Evolutionary conservation across 1,140 invertebrate genomes (phyloP).

Genomic region (Pachypeltis micranthus): DNA sequence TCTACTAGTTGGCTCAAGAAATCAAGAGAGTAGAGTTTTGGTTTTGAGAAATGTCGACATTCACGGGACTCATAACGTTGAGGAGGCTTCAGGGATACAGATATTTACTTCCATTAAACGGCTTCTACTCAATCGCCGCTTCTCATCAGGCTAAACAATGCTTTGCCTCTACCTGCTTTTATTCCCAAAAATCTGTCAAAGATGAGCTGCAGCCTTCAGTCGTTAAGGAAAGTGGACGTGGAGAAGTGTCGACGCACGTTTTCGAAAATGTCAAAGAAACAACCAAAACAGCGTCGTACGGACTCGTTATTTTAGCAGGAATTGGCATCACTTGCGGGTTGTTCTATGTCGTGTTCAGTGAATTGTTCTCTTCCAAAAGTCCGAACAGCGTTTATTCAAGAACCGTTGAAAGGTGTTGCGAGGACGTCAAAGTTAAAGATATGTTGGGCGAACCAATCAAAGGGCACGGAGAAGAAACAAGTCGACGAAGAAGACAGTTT

Average conservation of each 20-base stretch:
- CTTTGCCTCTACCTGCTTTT: too few species aligned
- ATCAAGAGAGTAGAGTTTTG: too few species aligned
- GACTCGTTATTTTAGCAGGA: constrained; percentile 65
- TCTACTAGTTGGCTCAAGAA: too few species aligned
- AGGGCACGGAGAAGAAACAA: constrained; percentile 72
- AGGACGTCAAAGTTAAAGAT: constrained; percentile 57
- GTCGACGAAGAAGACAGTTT: constrained; percentile 55
- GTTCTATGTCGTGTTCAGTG: constrained; percentile 68
- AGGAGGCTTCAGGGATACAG: too few species aligned
- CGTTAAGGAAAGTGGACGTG: constrained; percentile 33
- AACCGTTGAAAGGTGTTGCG: constrained; percentile 58
- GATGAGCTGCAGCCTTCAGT: too few species aligned
- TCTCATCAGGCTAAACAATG: too few species aligned
- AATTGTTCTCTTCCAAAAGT: constrained; percentile 77
- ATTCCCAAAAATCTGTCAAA: too few species aligned
- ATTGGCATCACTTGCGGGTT: constrained; percentile 63
- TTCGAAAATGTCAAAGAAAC: constrained; percentile 71
- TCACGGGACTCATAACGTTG: too few species aligned
- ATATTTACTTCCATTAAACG: too few species aligned
- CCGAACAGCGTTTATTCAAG: constrained; percentile 70
- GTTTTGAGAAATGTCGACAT: too few species aligned
- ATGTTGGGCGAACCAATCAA: constrained; percentile 74
- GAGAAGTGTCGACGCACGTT: constrained; percentile 44
- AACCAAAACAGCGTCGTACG: constrained; percentile 70
- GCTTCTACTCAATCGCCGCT: too few species aligned